These are phyloP conservation scores for Drosophila kanekoi DNA, from an alignment of 2,888 invertebrate species.

Conservation along the genomic window DNA sequence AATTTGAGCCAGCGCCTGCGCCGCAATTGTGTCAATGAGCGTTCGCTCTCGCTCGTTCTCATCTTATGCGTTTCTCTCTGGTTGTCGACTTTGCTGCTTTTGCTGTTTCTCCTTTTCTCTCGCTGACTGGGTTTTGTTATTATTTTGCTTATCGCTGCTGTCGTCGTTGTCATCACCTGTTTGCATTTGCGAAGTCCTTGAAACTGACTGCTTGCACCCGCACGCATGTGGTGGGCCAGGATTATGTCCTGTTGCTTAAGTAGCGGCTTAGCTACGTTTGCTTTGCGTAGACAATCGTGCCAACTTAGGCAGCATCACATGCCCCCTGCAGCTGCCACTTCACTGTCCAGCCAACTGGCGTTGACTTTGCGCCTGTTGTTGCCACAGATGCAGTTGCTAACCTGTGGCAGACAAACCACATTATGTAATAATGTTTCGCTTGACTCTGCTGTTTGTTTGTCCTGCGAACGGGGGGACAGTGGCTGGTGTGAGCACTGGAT, in stretches of 20 bases:
- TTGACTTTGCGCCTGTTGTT: conserved; percentile 14
- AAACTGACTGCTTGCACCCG: conserved; percentile 69
- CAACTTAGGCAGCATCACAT: conserved; percentile 7
- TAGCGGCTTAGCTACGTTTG: conserved; percentile 32
- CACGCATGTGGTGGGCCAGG: conserved; percentile 51
- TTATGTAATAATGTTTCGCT: conserved; percentile 65
- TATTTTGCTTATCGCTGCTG: conserved; percentile 74
- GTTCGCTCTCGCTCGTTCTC: conserved; percentile 13
- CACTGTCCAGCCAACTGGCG: conserved; percentile 24
- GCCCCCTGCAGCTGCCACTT: not conserved
- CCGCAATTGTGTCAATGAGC: conserved; percentile 2
- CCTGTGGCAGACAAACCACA: conserved; percentile 31
- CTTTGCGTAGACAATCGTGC: conserved; percentile 31
- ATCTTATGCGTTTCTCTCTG: not conserved
- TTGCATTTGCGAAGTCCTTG: conserved; percentile 82
- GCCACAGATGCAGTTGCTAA: conserved; percentile 9
- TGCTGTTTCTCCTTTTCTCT: not conserved
- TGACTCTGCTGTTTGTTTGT: conserved; percentile 26
- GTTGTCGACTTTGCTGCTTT: conserved; percentile 13
- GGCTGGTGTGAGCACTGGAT: not conserved
- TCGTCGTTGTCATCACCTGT: conserved; percentile 79
- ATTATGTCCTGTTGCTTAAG: conserved; percentile 57
- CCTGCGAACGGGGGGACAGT: not conserved
- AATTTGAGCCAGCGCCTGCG: conserved; percentile 51
- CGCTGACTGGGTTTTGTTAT: conserved; percentile 65